Conservation (phyloP, 2,113 vertebrate genomes). For the Phoenicopterus ruber region DNA sequence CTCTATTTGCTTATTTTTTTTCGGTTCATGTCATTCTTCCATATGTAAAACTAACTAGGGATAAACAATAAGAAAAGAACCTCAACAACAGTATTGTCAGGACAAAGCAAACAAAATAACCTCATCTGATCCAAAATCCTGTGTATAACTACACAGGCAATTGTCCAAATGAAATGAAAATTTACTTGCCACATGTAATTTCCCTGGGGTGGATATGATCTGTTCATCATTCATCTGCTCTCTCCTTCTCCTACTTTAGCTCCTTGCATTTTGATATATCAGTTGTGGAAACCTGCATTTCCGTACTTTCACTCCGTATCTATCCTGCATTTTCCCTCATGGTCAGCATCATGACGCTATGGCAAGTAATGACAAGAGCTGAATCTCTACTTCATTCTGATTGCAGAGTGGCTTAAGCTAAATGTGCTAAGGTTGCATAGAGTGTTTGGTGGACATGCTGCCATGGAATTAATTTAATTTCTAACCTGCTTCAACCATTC, state of each 20-base stretch:
- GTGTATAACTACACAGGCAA: not conserved
- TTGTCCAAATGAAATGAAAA: not conserved
- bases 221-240: not conserved
- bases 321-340: not conserved
- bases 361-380: not conserved
- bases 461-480: not conserved
- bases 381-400: not conserved
- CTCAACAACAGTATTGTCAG: not conserved
- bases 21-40: not conserved
- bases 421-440: not conserved
- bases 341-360: not conserved
- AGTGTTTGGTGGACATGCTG: not conserved
- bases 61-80: not conserved
- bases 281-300: not conserved
- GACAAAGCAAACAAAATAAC: not conserved
- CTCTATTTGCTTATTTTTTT: not conserved
- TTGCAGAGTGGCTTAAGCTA: not conserved
- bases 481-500: not conserved
- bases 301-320: not conserved
- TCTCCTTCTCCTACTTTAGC: not conserved
- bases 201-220: accelerated
- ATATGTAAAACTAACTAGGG: not conserved
- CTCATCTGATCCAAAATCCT: not conserved
- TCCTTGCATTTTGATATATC: not conserved
- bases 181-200: not conserved